phyloP scores from a whole-genome alignment of 2,113 vertebrate species.

The Passerina amoena region DNA sequence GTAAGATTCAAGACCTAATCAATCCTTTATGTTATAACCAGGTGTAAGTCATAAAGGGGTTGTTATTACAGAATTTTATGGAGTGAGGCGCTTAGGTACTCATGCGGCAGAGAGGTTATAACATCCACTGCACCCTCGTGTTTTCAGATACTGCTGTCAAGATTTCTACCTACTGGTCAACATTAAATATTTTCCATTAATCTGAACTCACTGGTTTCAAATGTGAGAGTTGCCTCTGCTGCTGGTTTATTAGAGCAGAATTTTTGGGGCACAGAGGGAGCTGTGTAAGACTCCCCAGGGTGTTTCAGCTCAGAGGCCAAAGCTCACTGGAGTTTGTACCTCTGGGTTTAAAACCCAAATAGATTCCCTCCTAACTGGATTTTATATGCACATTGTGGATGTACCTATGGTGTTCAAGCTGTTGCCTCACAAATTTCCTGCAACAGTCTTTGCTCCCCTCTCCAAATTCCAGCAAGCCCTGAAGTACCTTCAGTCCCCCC shows the following conservation, averaged over 20 bases:
- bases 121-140: not conserved
- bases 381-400: not conserved
- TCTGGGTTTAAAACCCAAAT: not conserved
- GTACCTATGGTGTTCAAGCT: fast-evolving
- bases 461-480: not conserved
- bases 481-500: fast-evolving
- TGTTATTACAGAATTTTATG: conserved; percentile 73
- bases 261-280: not conserved
- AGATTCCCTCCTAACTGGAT: not conserved
- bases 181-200: not conserved
- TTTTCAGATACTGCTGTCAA: not conserved
- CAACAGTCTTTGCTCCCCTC: not conserved
- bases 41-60: conserved; percentile 73
- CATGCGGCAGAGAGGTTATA: conserved; percentile 24
- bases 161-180: not conserved
- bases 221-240: not conserved
- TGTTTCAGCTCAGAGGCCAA: not conserved
- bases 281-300: not conserved
- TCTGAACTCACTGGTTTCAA: not conserved
- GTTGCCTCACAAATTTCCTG: not conserved
- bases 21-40: conserved; percentile 73
- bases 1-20: conserved; percentile 68
- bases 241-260: not conserved
- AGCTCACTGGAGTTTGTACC: not conserved
- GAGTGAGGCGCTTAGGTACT: conserved; percentile 51